Evolutionary conservation across 2,888 invertebrate species (phyloP), one percentile per base, ranked within the genome.

Genomic region (Iselma pallidipennis): DNA sequence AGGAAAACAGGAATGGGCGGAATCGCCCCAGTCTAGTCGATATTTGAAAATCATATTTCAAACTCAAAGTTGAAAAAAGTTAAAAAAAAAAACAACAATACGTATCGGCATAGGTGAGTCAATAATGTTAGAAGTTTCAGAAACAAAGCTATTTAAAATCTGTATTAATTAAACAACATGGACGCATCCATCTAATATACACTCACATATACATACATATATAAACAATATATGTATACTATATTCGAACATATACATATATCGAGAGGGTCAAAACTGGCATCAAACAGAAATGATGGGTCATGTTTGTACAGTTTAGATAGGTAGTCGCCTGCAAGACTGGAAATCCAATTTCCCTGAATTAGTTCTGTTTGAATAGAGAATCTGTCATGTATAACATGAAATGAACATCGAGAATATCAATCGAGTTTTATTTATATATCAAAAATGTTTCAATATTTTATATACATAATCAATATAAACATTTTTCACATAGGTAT

Each of bases 351-450:
- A 76, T 76, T 75, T 76, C 76, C 74, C 72, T 71, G 74, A 74
- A 75, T 76, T 76, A 76, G 73, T 76, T 75, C 72, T 75, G 75
- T 76, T 76, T 76, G 76, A 75, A 76, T 74, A 72, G 72, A 69
- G 72, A 74, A 74, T 75, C 73, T 70, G 69, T 73, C 76, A 73
- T 74, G 73, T 74, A 74, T 69, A 72, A 72, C 74, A 58, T 63
- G 66, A 69, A 74, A 75, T 73, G 73, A 74, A 73, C 74, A 68
- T 70, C 61, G 66, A 67, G 21, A 55, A 67, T 71, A 68, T 72
- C 67, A 70, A 64, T 69, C 60, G 66, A 59, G 66, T 71, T 72
- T 70, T 71, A 67, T 71, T 66, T 25, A 45, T 49, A 63, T 65
- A 62, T 61, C 66, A 62, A 68, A 55, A 60, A 63, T 55, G 57